phyloP scores from a whole-genome alignment of 2,113 vertebrate genomes.

The Rhinogobius similis region DNA sequence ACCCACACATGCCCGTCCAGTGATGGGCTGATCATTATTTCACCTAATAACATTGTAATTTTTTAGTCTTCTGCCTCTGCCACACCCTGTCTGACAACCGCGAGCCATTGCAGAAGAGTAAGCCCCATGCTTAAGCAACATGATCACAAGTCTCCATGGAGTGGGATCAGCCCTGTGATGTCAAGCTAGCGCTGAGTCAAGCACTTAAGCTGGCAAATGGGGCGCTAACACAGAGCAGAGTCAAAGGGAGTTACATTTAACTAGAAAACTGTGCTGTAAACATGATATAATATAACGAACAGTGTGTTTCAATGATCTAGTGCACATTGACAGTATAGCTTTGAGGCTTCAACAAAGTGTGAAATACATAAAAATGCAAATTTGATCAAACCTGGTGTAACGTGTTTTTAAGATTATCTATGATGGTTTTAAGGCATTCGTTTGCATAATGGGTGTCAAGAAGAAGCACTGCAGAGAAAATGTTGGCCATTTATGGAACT shows the following conservation, averaged over 20 bases:
- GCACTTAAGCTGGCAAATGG: constrained; percentile 21
- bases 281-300: no score
- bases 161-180: constrained; percentile 62
- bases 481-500: not conserved
- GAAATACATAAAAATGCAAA: not conserved
- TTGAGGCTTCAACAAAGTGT: no score
- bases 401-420: not conserved
- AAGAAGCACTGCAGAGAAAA: not conserved
- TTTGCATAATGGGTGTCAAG: not conserved
- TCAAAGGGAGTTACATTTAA: not conserved
- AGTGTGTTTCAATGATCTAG: not conserved
- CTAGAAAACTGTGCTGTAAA: not conserved
- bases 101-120: constrained; percentile 28
- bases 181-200: constrained; percentile 24
- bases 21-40: constrained; percentile 1
- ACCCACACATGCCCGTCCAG: not conserved
- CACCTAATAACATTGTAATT: constrained; percentile 17
- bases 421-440: not conserved
- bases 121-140: constrained; percentile 38
- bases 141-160: constrained; percentile 44
- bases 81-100: constrained; percentile 28
- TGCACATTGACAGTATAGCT: no score
- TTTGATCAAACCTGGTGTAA: not conserved
- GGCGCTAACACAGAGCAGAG: constrained; percentile 38
- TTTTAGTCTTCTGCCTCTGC: constrained; percentile 11